Conservation (phyloP, 2,797 vertebrate species). For the Oophaga sylvatica region DNA sequence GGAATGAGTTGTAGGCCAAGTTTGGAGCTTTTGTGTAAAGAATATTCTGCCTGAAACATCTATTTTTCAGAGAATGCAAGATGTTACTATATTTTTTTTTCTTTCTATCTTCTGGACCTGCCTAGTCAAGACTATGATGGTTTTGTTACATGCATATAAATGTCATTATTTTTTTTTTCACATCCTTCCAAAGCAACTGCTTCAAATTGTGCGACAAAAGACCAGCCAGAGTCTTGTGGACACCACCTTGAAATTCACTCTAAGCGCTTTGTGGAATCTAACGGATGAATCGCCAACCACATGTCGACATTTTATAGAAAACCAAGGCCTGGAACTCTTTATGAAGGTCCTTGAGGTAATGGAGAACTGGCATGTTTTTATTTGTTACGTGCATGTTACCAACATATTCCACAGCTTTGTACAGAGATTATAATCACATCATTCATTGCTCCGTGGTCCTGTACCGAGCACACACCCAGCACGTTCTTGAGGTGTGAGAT, state of each 20-base stretch:
- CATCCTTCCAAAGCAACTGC: slow-evolving; percentile 84
- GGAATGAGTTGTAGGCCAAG: no score
- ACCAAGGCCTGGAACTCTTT: slow-evolving; percentile 96
- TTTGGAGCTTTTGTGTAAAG: no score
- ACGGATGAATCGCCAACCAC: slow-evolving; percentile 98
- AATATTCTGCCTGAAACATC: no score
- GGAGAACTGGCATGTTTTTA: neutral
- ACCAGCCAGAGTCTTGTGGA: slow-evolving; percentile 92
- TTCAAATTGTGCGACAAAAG: slow-evolving; percentile 98
- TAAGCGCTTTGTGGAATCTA: slow-evolving; percentile 98
- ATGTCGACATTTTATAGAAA: slow-evolving; percentile 97
- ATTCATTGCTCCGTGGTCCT: no score
- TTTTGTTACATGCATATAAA: neutral
- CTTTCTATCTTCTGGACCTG: no score
- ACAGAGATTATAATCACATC: neutral
- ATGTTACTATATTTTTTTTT: neutral
- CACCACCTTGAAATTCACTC: slow-evolving; percentile 95
- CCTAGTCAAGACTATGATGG: no score
- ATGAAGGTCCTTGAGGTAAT: slow-evolving; percentile 96
- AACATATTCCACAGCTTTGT: neutral
- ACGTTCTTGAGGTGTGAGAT: no score
- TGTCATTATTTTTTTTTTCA: neutral
- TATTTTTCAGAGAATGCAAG: neutral
- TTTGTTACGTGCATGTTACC: neutral
- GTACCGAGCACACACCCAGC: neutral